Base-by-base conservation (phyloP, 2,113 vertebrate genomes). In the Oceanites oceanicus region DNA sequence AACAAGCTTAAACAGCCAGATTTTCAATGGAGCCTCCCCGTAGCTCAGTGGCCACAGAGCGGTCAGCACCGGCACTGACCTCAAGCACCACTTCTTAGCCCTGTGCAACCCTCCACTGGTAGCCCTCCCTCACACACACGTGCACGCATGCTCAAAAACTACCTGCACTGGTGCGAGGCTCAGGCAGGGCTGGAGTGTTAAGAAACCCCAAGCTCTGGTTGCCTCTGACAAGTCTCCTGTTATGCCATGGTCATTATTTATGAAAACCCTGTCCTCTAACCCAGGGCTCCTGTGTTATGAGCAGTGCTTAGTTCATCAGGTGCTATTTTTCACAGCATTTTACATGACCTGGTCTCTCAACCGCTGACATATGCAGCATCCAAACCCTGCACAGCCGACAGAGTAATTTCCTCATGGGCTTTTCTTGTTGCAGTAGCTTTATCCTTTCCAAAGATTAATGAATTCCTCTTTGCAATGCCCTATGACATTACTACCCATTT, bases 401-500 rank as follows among this genome's bases (percentile, higher is more conserved):
- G 13, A 73, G 32, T 49, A 10, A 55, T 56, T 67, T 92, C 79
- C 76, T 84, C 40, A 3, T 2, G 7, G 50, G 36, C 22, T 74
- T 59, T 56, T 53, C 44, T 42, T 30, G n/a, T 34, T 65, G 47
- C 80, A 72, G 90, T 12, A 67, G 67, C 58, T 85, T 92, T 87
- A 81, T 85, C 25, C 62, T 56, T 78, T 49, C 79, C 61, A 65
- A 89, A 93, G 86, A 93, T 78, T 78, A 92, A 91, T 63, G 11
- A 81, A 74, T 80, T 86, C 44, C 68, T 75, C 49, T 91, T 78
- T 59, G n/a, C 76, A 72, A 56, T 78, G 72, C 38, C 73, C 91
- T 90, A 61, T 85, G 77, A 91, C 70, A 49, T 84, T 88, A 36
- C 65, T 40, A 56, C n/a, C 56, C 49, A 44, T 77, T 88, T 80